These are phyloP conservation scores for Drosophila paranaensis DNA, from an alignment of 2,888 invertebrate species.

Conservation along the genomic window DNA sequence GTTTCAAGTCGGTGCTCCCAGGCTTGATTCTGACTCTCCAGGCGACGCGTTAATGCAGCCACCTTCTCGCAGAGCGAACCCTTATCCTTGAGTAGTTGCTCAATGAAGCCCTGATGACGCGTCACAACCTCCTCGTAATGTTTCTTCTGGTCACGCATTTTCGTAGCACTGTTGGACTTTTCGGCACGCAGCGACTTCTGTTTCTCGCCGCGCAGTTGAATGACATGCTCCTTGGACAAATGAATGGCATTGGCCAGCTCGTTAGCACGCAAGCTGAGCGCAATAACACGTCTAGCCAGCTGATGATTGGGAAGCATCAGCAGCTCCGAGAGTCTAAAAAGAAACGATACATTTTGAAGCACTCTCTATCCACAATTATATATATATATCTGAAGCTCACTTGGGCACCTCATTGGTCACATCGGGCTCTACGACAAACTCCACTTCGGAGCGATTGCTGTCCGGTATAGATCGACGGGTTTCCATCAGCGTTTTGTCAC, in stretches of 20 bases:
- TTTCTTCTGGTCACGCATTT: constrained; percentile 87
- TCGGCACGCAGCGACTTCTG: constrained; percentile 84
- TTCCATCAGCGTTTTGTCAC: constrained; percentile 84
- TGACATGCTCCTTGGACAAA: constrained; percentile 83
- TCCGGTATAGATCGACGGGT: constrained; percentile 84
- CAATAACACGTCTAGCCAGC: constrained; percentile 83
- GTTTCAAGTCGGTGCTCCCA: constrained; percentile 91
- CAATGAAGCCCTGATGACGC: constrained; percentile 93
- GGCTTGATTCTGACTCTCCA: constrained; percentile 87
- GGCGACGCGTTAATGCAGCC: constrained; percentile 83
- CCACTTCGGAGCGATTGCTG: constrained; percentile 83
- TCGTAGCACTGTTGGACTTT: constrained; percentile 84
- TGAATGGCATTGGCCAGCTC: constrained; percentile 84
- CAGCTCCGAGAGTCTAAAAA: constrained; percentile 82
- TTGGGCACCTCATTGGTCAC: constrained; percentile 85
- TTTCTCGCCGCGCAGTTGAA: constrained; percentile 83
- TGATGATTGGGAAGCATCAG: constrained; percentile 85
- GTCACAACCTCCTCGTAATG: constrained; percentile 91
- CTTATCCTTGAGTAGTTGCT: constrained; percentile 92
- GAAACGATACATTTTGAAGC: rapidly evolving
- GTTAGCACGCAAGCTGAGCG: constrained; percentile 83
- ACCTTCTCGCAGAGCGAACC: constrained; percentile 89
- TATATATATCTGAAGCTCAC: constrained; percentile 56
- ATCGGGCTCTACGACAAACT: constrained; percentile 84
- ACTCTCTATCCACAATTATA: rapidly evolving